These are phyloP conservation scores for Manacus vitellinus DNA, from an alignment of 2,113 vertebrate species.

Conservation along the genomic window DNA sequence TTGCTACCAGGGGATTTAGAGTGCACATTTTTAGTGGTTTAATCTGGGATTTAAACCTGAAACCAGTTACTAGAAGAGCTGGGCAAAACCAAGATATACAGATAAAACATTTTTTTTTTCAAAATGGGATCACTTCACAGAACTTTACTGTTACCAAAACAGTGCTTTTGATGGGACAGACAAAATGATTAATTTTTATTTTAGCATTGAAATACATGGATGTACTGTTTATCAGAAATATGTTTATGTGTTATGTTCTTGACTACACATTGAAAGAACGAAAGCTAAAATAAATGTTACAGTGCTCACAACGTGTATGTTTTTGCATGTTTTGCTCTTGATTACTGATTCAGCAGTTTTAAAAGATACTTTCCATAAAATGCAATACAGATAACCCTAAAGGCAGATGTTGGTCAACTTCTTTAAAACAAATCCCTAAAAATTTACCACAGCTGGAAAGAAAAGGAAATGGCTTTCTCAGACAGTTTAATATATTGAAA, in stretches of 20 bases:
- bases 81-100: neutral
- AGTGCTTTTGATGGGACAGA: neutral
- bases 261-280: neutral
- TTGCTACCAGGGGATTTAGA: slow-evolving; percentile 6
- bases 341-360: neutral
- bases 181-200: neutral
- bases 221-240: neutral
- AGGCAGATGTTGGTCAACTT: neutral
- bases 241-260: neutral
- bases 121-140: neutral
- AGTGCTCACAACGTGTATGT: neutral
- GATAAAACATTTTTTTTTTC: neutral
- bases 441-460: neutral
- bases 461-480: neutral
- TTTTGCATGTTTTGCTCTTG: neutral
- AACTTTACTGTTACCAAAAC: neutral
- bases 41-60: slow-evolving; percentile 31
- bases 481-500: neutral
- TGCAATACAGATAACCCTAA: neutral
- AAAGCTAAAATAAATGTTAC: neutral
- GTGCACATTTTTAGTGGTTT: neutral
- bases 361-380: neutral
- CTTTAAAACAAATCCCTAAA: neutral
- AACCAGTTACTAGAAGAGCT: neutral
- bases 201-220: neutral